A percentile compares a stretch with the other conserved stretches of the same genome.
Conservation (phyloP, 2,797 vertebrate genomes). For the Sarcoramphus papa region DNA sequence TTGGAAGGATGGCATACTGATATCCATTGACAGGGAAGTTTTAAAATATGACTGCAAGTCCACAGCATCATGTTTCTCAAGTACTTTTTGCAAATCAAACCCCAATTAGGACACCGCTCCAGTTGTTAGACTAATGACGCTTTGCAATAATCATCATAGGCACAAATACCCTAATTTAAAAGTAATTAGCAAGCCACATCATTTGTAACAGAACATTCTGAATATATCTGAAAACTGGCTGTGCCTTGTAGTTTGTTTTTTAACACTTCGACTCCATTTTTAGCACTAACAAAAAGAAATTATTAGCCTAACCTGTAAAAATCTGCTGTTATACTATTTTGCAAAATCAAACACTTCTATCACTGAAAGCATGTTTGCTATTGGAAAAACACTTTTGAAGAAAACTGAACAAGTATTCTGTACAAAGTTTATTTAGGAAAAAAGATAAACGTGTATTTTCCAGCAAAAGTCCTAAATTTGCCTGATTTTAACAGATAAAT, state of each 20-base stretch:
- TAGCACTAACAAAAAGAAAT: neutral
- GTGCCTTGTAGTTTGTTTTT: neutral
- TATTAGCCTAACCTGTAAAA: neutral
- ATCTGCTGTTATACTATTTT: neutral
- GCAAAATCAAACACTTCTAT: neutral
- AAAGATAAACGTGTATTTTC: neutral
- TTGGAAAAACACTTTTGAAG: neutral
- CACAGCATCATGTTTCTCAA: neutral
- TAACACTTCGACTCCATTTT: neutral
- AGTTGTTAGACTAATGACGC: neutral
- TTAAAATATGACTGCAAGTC: neutral
- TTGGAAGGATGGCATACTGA: neutral
- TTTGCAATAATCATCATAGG: neutral
- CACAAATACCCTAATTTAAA: constrained; percentile 25
- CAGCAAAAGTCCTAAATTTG: neutral
- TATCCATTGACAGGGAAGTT: neutral
- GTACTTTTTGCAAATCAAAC: neutral
- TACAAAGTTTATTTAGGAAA: neutral
- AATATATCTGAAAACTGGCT: neutral
- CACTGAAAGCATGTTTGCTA: neutral
- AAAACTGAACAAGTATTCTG: neutral
- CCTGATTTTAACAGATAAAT: neutral
- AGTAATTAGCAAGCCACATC: constrained; percentile 6
- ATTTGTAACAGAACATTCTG: constrained; percentile 28
- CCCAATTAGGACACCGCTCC: neutral